phyloP scores from a whole-genome alignment of 2,888 invertebrate genomes.

The Dryobotodes eremita region DNA sequence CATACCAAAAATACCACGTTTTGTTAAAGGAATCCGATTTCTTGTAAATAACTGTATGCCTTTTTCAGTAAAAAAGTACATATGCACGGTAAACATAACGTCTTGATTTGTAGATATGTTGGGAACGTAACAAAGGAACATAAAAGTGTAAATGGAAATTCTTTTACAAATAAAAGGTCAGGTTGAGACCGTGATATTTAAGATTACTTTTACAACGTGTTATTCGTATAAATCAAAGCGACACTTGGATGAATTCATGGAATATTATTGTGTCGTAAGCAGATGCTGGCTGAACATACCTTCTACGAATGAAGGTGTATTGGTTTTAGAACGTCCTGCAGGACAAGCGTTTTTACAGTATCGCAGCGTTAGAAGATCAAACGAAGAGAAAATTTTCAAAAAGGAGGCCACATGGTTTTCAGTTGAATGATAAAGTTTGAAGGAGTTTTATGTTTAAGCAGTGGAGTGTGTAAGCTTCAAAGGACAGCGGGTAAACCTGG shows the following conservation, averaged over 20 bases:
- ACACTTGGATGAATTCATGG: constrained; percentile 56
- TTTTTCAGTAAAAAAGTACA: constrained; percentile 68
- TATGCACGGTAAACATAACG: constrained; percentile 65
- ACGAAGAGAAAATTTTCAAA: not conserved
- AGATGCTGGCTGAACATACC: constrained; percentile 14
- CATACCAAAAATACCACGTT: constrained; percentile 50
- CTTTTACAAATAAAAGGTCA: constrained; percentile 76
- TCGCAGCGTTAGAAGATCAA: not conserved
- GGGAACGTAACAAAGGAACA: constrained; percentile 71
- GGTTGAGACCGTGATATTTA: constrained; percentile 76
- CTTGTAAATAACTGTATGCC: constrained; percentile 63
- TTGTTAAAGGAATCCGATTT: constrained; percentile 60
- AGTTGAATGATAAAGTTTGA: not conserved
- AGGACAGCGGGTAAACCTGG: too few species aligned
- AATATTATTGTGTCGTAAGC: constrained; percentile 49
- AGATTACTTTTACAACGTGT: constrained; percentile 70
- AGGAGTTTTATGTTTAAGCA: not conserved
- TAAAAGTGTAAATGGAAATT: constrained; percentile 76
- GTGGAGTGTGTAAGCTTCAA: not conserved
- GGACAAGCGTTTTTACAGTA: not conserved
- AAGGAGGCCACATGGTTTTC: not conserved
- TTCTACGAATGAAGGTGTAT: constrained; percentile 38
- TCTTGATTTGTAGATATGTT: constrained; percentile 74
- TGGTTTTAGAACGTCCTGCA: not conserved
- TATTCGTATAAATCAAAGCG: constrained; percentile 67